These are phyloP conservation scores for Athalia cordata DNA, from an alignment of 2,888 invertebrate genomes.

Conservation along the genomic window DNA sequence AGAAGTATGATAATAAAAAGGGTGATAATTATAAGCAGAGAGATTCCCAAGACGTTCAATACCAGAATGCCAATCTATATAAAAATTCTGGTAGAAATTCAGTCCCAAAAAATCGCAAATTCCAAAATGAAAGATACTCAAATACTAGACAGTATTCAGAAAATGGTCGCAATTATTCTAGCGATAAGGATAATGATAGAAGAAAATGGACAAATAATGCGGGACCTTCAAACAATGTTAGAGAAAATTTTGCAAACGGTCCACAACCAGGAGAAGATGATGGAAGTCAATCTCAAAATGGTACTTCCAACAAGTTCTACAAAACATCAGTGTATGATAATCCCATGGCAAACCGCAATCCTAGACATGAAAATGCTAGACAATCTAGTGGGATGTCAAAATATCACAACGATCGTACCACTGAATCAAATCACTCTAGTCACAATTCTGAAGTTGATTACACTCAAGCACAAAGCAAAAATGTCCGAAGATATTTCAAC, in stretches of 20 bases:
- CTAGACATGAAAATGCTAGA: conserved; percentile 35
- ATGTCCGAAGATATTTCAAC: conserved; percentile 49
- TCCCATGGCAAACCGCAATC: background rate
- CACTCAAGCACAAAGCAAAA: conserved; percentile 39
- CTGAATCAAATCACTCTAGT: conserved; percentile 46
- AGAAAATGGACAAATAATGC: conserved; percentile 28
- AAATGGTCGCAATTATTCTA: conserved; percentile 42
- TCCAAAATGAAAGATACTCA: conserved; percentile 57
- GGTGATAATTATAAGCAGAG: conserved; percentile 53
- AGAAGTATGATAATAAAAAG: conserved; percentile 53
- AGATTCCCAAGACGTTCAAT: conserved; percentile 52
- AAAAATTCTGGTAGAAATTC: conserved; percentile 51
- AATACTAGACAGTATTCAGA: conserved; percentile 45
- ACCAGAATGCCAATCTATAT: conserved; percentile 50
- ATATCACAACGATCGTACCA: conserved; percentile 42
- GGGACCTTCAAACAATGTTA: background rate
- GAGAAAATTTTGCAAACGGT: conserved; percentile 29
- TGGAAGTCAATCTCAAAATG: background rate
- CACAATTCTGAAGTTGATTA: conserved; percentile 50
- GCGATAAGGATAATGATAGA: conserved; percentile 45
- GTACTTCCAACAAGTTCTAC: conserved; percentile 24
- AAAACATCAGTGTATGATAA: conserved; percentile 23
- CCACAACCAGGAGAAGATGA: conserved; percentile 25
- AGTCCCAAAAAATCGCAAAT: conserved; percentile 53
- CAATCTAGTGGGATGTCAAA: conserved; percentile 11